phyloP scores from a whole-genome alignment of 1,140 invertebrate species.

The Drosophila neocordata region DNA sequence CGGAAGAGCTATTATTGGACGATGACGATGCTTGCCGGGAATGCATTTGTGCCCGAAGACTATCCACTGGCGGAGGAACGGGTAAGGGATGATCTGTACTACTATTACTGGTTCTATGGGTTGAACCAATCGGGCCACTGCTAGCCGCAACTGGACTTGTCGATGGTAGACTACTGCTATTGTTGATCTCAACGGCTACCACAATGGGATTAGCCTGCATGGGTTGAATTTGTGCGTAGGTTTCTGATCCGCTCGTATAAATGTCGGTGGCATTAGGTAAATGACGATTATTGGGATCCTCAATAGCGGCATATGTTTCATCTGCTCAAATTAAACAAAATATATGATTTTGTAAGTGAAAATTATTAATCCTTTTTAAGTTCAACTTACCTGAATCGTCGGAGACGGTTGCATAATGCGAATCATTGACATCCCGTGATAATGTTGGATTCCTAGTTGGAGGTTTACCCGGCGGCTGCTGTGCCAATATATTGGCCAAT shows the following conservation, averaged over 20 bases:
- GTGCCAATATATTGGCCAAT: conserved; percentile 88
- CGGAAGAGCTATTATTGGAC: conserved; percentile 89
- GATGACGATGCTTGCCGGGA: conserved; percentile 87
- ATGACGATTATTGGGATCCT: conserved; percentile 88
- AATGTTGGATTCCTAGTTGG: conserved; percentile 82
- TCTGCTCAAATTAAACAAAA: conserved; percentile 83
- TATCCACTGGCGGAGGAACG: conserved; percentile 75
- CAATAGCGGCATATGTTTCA: conserved; percentile 95
- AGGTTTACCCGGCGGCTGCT: conserved; percentile 83
- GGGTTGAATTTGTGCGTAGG: conserved; percentile 93
- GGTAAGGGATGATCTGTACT: conserved; percentile 54
- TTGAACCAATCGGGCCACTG: background rate
- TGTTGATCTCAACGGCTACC: conserved; percentile 84
- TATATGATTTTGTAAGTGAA: too few relatives aligned
- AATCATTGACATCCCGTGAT: conserved; percentile 83
- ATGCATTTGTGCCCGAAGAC: conserved; percentile 78
- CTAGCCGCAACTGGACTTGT: conserved; percentile 17
- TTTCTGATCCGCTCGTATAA: conserved; percentile 92
- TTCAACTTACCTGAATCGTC: conserved; percentile 89
- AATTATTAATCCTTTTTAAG: background rate
- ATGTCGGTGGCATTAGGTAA: conserved; percentile 83
- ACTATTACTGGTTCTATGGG: conserved; percentile 41
- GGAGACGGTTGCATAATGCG: conserved; percentile 92
- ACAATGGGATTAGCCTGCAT: conserved; percentile 84
- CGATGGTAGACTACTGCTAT: conserved; percentile 50